Conservation (phyloP, 2,113 vertebrate genomes). For the Pelodiscus sinensis region DNA sequence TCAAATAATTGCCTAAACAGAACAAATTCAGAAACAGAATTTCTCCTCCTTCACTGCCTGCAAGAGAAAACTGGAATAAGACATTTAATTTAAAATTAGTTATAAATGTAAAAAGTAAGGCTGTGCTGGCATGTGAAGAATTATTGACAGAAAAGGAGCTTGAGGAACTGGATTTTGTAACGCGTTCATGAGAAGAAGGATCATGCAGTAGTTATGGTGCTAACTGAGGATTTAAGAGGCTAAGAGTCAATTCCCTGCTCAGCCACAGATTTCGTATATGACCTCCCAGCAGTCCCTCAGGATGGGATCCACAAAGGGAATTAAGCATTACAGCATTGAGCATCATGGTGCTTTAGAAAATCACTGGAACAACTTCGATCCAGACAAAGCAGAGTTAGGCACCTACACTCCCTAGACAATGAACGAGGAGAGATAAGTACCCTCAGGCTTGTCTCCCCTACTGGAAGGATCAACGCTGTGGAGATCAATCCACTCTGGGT, state of each 20-base stretch:
- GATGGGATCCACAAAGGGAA: not conserved
- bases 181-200: not conserved
- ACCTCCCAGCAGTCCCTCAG: not conserved
- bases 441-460: too few species aligned
- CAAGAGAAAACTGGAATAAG: not conserved
- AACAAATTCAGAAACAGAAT: not conserved
- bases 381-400: too few species aligned
- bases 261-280: not conserved
- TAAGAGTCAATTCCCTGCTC: not conserved
- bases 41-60: not conserved
- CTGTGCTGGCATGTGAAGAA: rapidly evolving
- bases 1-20: not conserved
- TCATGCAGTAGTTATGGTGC: not conserved
- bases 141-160: not conserved
- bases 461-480: too few species aligned
- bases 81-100: not conserved
- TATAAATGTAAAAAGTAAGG: not conserved
- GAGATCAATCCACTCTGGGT: too few species aligned
- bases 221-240: not conserved
- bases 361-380: not conserved
- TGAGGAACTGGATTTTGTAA: not conserved
- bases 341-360: rapidly evolving
- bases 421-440: not conserved
- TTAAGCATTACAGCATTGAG: not conserved
- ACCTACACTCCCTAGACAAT: not conserved